Evolutionary conservation across 2,797 vertebrate genomes (phyloP), one percentile per base, ranked within the genome.

Genomic region (Platyrinchus mystaceus): DNA sequence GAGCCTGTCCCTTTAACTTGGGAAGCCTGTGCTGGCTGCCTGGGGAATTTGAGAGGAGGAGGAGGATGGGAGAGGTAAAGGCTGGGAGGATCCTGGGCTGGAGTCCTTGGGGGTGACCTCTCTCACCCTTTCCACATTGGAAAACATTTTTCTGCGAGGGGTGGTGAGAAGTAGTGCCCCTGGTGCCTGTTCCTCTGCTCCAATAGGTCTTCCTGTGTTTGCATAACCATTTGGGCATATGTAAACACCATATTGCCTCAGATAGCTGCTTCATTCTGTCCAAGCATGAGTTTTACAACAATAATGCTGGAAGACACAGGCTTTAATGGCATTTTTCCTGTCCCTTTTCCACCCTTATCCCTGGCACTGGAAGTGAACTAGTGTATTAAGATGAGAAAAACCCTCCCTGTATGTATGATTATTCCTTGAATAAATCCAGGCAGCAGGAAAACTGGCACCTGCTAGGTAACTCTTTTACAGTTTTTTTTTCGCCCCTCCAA

Each of bases 81-180:
- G 79, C 87, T 87, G 86, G 90, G 75, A 95, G 89, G 76, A 71
- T 92, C 58, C 71, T n/a, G 79, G 73, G n/a, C 92, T 73, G 92
- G 96, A 95, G 95, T 96, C 94, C 87, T 93, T 44, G 83, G 92
- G 69, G 77, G 77, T 95, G 93, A 96, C 94, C 96, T 95, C 90
- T 93, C 84, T 95, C 91, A 95, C 94, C 94, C 94, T 95, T 84
- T 92, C 66, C 69, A 78, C 87, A 76, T 9, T 84, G 91, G 26
- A 75, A 95, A 94, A 87, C 93, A 77, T 80, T 93, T 87, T 77
- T 84, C 70, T 93, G 55, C 32, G 5, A 37, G 66, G 74, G 73
- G 46, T 75, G 89, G 70, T 76, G 91, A 77, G 94, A 85, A 92
- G 82, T 4, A 8, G 86, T 82, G 91, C 69, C 62, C 24, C 46